A percentile compares a stretch with the other conserved stretches of the same genome.
These are phyloP conservation scores for Amblyornis subalaris DNA, from an alignment of 2,113 vertebrate genomes.

Conservation along the genomic window DNA sequence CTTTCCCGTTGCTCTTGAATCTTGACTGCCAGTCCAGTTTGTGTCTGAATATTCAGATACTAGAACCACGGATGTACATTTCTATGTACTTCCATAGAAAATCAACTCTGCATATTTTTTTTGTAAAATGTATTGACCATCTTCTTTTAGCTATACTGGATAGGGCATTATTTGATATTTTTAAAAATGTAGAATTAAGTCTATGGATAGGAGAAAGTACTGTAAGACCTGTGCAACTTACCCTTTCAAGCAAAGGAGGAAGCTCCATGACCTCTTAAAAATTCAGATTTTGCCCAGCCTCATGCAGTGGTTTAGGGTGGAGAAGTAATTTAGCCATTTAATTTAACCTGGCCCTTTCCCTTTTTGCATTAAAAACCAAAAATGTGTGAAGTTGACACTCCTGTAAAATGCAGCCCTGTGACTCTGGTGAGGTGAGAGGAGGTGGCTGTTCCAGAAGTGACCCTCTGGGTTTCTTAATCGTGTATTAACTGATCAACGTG, in stretches of 20 bases:
- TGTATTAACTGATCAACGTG: background rate
- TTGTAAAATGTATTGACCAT: background rate
- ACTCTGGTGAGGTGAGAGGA: background rate
- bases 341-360: background rate
- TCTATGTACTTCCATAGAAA: background rate
- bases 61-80: background rate
- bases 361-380: background rate
- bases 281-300: background rate
- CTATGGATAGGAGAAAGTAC: background rate
- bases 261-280: background rate
- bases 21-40: background rate
- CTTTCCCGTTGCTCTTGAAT: background rate
- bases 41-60: background rate
- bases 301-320: background rate
- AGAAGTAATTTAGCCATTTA: background rate
- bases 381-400: background rate
- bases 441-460: background rate
- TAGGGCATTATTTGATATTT: background rate
- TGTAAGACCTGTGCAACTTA: background rate
- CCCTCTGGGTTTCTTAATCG: background rate
- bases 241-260: background rate
- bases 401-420: background rate
- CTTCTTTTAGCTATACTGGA: background rate
- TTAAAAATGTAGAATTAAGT: background rate
- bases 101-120: accelerated